Base-by-base conservation (phyloP, 1,140 invertebrate species). In the Atta colombica region DNA sequence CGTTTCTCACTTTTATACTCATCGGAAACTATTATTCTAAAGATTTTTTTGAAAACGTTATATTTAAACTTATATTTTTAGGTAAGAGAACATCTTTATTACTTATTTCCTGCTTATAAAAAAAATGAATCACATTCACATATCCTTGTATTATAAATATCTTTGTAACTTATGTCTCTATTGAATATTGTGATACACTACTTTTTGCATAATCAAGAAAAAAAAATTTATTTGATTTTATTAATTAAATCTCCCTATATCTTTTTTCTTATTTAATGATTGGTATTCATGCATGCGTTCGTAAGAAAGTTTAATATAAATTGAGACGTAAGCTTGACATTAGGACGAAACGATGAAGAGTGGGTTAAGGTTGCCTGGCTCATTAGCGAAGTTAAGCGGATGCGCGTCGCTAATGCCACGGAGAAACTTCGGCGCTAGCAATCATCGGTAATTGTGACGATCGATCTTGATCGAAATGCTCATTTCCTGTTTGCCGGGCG, bases 381-480 rank as follows among this genome's bases (percentile, higher is more conserved):
- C 89, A 91, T 91, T 91, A 91, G 85, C 88, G 87, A 60, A 87
- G 85, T 87, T 89, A 77, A 87, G 81, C 85, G 89, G 80, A 80
- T 72, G 74, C 86, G 77, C 87, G 81, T 71, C 85, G 66, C 63
- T 82, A 63, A 71, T 53, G 78, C 87, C 81, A 61, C 77, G 78
- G 75, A 77, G 71, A 65, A 88, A 88, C 69, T 85, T 87, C 66
- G 66, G 60, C 65, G 35, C 77, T 87, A 77, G 89, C 90, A 91
- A 91, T 91, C 91, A 93, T 94, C 94, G 92, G 92, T 94, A 94
- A 94, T 95, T 94, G 92, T 93, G 91, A 94, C 92, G 94, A 95
- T 95, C 94, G 94, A 95, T 95, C 94, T 93, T 92, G 94, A 95
- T 95, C 93, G 93, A 94, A 94, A 95, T 94, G 93, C 94, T 95